Conservation (phyloP, 2,888 invertebrate species). For the Drosophila peninsularis region DNA sequence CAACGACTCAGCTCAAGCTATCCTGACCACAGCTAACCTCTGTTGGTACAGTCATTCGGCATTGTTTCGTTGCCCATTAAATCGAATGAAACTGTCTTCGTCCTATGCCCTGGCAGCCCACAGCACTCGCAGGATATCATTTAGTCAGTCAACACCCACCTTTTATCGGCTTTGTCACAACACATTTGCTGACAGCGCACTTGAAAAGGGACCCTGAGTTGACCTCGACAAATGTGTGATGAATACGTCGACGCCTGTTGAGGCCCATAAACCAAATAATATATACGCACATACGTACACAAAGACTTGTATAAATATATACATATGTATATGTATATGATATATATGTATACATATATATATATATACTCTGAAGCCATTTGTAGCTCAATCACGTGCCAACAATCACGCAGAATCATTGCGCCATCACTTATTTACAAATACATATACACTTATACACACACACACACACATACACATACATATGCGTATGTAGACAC, state of each 20-base stretch:
- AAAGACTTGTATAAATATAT: too few species aligned
- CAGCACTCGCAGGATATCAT: slow-evolving; percentile 1
- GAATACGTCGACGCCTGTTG: slow-evolving; percentile 24
- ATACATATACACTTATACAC: slow-evolving; percentile 3
- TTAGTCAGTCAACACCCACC: slow-evolving; percentile 5
- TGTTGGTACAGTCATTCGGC: neutral
- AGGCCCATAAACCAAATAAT: neutral
- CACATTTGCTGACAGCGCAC: slow-evolving; percentile 28
- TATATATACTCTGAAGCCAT: slow-evolving; percentile 29
- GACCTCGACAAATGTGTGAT: slow-evolving; percentile 35
- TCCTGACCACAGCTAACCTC: neutral
- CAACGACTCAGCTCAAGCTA: too few species aligned
- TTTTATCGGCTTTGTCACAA: slow-evolving; percentile 11
- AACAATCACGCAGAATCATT: slow-evolving; percentile 70
- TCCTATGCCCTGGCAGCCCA: neutral
- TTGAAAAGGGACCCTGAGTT: slow-evolving; percentile 14
- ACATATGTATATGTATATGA: neutral
- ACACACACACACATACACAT: neutral
- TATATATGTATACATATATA: neutral
- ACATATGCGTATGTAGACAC: neutral
- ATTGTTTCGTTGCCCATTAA: neutral
- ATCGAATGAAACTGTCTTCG: neutral
- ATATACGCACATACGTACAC: neutral
- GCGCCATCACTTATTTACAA: slow-evolving; percentile 68
- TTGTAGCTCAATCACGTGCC: slow-evolving; percentile 65